Base-by-base conservation (phyloP, 2,113 vertebrate species). In the Lampris incognitus region DNA sequence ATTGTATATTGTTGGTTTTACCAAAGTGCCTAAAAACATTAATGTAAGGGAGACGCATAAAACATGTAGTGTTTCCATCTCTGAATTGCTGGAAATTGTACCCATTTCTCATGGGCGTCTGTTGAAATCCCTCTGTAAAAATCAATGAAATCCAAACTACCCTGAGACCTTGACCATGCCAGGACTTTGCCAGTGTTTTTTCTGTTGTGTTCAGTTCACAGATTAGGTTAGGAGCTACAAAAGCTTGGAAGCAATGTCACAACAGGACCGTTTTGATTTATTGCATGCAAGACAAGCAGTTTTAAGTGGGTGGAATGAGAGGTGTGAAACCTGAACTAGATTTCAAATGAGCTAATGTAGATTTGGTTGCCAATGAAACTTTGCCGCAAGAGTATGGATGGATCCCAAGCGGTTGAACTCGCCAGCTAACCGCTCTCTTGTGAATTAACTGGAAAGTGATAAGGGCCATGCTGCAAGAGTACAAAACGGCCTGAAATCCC, bases 401-500 rank as follows among this genome's bases (percentile, higher is more conserved):
- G 63, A 66, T 75, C 10, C 72, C 41, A 59, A 5, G 44, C 6
- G 36, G 61, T 46, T 24, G 4, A 40, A 37, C 9, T 60, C 51
- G 49, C 42, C 13, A 52, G 24, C 36, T 42, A 37, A 54, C 59
- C 6, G 24, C 42, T 78, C 44, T 62, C 1, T 24, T 49, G 64
- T 44, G 52, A 13, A 66, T 54, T 56, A 44, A 5, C 46, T 50
- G 65, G 4, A 68, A 11, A 11, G 36, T 1, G 51, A 71, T 74
- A 13, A 7, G n/a, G 71, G 49, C 37, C 38, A 13, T 48, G 42
- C 38, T 68, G 9, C 56, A 64, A 66, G 38, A 51, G 40, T 61
- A 72, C 65, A 42, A 71, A 74, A 49, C 72, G 77, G 74, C 5
- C 55, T 66, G 9, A 67, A 10, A 68, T 46, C 38, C 67, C 61